Evolutionary conservation across 2,113 vertebrate genomes (phyloP), one percentile per base, ranked within the genome.

Genomic region (Fregata magnificens): DNA sequence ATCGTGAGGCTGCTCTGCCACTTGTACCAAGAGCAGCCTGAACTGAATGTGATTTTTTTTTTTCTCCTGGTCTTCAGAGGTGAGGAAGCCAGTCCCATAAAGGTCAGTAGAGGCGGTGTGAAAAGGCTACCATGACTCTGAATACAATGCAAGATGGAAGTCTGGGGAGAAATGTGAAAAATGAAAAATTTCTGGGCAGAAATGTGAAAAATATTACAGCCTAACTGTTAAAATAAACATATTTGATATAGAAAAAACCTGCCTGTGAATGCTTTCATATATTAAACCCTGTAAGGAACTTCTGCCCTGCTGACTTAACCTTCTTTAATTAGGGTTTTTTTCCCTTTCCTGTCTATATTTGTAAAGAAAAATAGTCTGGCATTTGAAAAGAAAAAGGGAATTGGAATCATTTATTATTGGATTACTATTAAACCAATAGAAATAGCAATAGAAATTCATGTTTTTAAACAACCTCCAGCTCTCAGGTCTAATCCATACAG

Each of bases 401-500:
- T 83, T 90, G 66, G 53, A 80, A 66, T 70, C 2, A 82, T 91
- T 96, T 93, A 72, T 90, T 93, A 70, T 71, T 86, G 40, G n/a
- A 70, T 94, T 93, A 22, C 12, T 89, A 56, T 84, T 86, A 91
- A 91, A 78, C 50, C 31, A 62, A 66, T 58, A 92, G 52, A 76
- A 96, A 56, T 10, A 87, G 56, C 47, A 73, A 40, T 42, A 71
- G 44, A 74, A 93, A 88, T 61, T 92, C 24, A 49, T 79, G 28
- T 22, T 55, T 89, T 62, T 69, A 84, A 90, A 45, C 40, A 82
- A 42, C 31, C 58, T 90, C 49, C 20, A 56, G 56, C 40, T 91
- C 65, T 85, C 11, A 16, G 40, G 31, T 72, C 56, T 89, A 69
- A 79, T 87, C 70, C 50, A 13, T 67, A 29, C 55, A 28, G 26